These are phyloP conservation scores for Parauchenoglanis ngamensis DNA, from an alignment of 2,797 vertebrate genomes.

Conservation along the genomic window DNA sequence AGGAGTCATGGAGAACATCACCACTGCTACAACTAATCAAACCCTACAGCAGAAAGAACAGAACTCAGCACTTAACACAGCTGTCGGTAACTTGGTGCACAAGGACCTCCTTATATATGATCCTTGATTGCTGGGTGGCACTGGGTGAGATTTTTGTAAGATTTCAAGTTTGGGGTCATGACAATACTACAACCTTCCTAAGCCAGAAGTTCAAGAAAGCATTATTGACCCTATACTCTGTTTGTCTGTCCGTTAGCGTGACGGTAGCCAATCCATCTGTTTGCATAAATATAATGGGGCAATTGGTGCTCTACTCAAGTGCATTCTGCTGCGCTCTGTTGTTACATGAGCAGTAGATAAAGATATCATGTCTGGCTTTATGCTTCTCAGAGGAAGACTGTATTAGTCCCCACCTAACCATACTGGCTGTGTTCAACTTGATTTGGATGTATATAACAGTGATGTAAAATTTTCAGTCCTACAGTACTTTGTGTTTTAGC, in stretches of 20 bases:
- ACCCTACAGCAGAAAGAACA: not conserved
- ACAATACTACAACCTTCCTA: not conserved
- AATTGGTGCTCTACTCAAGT: no score
- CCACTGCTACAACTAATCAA: constrained; percentile 17
- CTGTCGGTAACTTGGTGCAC: not conserved
- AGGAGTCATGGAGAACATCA: constrained; percentile 52
- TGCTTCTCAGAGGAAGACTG: not conserved
- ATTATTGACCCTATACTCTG: not conserved
- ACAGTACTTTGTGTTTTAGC: not conserved
- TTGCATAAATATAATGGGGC: no score
- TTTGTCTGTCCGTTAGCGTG: no score
- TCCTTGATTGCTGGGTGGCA: not conserved
- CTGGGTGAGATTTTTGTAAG: not conserved
- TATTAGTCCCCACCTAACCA: not conserved
- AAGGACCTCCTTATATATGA: not conserved
- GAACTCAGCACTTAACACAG: not conserved
- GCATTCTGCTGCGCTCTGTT: no score
- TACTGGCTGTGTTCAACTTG: not conserved
- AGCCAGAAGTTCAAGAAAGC: not conserved
- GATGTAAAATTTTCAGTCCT: not conserved
- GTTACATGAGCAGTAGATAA: no score
- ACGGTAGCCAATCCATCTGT: no score
- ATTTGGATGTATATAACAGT: not conserved
- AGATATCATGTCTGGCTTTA: no score
- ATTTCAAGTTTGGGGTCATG: no score